Evolutionary conservation across 2,113 vertebrate genomes (phyloP), one percentile per base, ranked within the genome.

Genomic region (Propithecus coquereli): DNA sequence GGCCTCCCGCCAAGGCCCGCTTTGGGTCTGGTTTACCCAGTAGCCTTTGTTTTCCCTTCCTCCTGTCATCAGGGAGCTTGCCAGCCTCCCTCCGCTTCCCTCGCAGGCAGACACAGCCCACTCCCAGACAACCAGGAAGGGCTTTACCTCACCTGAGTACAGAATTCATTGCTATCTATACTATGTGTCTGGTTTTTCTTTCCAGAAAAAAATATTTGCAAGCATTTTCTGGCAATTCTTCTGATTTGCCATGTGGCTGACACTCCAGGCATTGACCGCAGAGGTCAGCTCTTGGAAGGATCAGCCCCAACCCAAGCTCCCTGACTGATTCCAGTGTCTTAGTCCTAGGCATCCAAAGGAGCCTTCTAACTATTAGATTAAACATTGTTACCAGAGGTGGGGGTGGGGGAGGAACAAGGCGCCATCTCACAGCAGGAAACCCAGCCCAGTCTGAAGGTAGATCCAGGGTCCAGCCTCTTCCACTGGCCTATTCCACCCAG

Each of bases 31-130:
- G 34, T 61, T 84, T 12, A 45, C n/a, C 40, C 50, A 16, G 50
- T 27, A 66, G 32, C 66, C 65, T 96, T 91, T 86, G 87, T 94
- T 77, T 91, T 70, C 37, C n/a, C 68, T 92, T 94, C 50, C 32
- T 91, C 27, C 27, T 57, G 54, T n/a, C 22, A 22, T 30, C 7
- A 37, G 37, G 25, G 20, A 16, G 17, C 34, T 88, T 5, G 0
- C 47, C 27, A 74, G 61, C 16, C 37, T 73, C 74, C 14, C 27
- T 74, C 70, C 43, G 47, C 32, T 71, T 87, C 45, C 34, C 68
- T 93, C 11, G n/a, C 3, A 32, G 25, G n/a, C 3, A 32, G 25
- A 66, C 0, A 2, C 20, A 10, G 17, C 63, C 85, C 22, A 52
- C 9, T 83, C 50, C 45, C 22, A 32, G 50, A 34, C 50, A 52